A percentile compares a stretch with the other conserved stretches of the same genome.
Conservation (phyloP, 1,140 invertebrate genomes). For the Meteorus sp. region DNA sequence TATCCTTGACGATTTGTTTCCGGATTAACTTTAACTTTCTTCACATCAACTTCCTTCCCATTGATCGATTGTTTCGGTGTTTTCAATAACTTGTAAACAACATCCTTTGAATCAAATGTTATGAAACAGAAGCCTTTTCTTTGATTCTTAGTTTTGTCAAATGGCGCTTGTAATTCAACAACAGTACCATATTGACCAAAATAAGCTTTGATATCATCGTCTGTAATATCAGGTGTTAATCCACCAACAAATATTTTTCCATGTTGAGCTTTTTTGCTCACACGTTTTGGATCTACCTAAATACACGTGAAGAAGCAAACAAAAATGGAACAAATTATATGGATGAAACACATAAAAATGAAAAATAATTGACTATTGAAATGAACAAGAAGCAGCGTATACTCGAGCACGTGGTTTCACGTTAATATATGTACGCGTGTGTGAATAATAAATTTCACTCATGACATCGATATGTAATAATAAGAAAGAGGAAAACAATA, state of each 20-base stretch:
- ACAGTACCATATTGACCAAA: conserved; percentile 68
- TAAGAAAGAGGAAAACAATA: background rate
- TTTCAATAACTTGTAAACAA: conserved; percentile 66
- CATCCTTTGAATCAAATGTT: conserved; percentile 67
- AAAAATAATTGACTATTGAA: no score
- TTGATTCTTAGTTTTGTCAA: conserved; percentile 71
- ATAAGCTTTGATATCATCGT: conserved; percentile 66
- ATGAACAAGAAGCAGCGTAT: no score
- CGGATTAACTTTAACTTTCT: conserved; percentile 60
- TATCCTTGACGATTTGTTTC: conserved; percentile 54
- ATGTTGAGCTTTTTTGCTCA: conserved; percentile 63
- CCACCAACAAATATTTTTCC: conserved; percentile 74
- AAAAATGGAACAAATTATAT: no score
- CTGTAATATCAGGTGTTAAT: conserved; percentile 65
- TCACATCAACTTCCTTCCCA: conserved; percentile 65
- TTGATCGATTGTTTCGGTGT: conserved; percentile 67
- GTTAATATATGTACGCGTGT: no score
- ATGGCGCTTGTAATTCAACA: conserved; percentile 70
- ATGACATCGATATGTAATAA: no score
- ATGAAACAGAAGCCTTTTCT: conserved; percentile 70
- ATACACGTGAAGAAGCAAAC: no score
- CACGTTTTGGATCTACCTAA: conserved; percentile 67
- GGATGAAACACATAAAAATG: no score
- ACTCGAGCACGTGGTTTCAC: no score
- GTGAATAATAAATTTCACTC: no score